phyloP scores from a whole-genome alignment of 2,113 vertebrate species.

The Microtus ochrogaster region DNA sequence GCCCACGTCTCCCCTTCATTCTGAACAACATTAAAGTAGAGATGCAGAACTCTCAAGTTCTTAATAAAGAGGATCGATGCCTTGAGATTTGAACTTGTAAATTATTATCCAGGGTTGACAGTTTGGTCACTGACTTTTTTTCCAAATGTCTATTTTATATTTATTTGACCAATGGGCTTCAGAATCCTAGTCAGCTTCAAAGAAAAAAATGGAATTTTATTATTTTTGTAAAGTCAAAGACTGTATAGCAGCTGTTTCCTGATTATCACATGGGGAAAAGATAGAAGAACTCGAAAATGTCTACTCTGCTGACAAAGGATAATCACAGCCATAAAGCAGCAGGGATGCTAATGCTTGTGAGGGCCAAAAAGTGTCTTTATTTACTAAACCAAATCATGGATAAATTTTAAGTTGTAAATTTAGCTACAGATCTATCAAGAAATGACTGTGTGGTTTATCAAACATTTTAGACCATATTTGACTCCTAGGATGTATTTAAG shows the following conservation, averaged over 20 bases:
- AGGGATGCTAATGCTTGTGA: not conserved
- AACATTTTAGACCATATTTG: not conserved
- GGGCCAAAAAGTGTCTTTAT: not conserved
- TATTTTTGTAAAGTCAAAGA: not conserved
- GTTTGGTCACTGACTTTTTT: too few relatives aligned
- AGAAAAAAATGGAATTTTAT: too few relatives aligned
- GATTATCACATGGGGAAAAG: not conserved
- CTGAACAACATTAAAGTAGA: not conserved
- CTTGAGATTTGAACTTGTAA: too few relatives aligned
- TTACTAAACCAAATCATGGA: not conserved
- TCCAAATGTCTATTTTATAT: too few relatives aligned
- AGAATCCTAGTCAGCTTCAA: too few relatives aligned
- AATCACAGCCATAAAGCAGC: not conserved
- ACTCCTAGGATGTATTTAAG: not conserved
- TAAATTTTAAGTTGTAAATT: too few relatives aligned
- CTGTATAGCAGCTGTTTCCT: not conserved
- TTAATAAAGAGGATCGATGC: not conserved
- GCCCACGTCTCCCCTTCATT: accelerated
- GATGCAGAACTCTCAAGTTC: not conserved
- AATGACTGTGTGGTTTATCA: not conserved
- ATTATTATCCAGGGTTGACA: too few relatives aligned
- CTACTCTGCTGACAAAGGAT: not conserved
- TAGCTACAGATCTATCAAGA: not conserved
- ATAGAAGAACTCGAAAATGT: not conserved
- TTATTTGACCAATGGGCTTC: too few relatives aligned